Evolutionary conservation across 2,888 invertebrate genomes (phyloP).

Genomic region (Cryptocephalus primarius): DNA sequence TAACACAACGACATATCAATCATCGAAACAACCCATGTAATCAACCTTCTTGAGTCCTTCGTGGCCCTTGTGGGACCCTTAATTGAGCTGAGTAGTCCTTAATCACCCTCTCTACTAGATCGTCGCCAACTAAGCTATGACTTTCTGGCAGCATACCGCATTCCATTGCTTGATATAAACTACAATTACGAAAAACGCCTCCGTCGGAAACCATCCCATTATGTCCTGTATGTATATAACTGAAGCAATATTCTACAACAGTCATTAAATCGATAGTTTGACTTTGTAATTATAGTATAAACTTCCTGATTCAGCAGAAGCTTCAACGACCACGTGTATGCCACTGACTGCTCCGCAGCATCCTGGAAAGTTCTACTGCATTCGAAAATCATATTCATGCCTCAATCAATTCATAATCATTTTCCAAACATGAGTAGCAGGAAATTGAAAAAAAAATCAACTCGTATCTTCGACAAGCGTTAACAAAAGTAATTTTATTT

Average conservation of each 20-base stretch:
- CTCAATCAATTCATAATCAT: not conserved
- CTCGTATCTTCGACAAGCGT: not conserved
- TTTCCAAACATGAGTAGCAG: not conserved
- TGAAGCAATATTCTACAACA: not conserved
- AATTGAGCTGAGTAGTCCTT: no score
- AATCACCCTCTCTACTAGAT: no score
- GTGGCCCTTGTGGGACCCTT: no score
- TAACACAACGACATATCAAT: no score
- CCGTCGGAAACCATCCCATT: slow-evolving; percentile 14
- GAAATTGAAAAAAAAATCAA: not conserved
- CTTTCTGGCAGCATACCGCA: slow-evolving; percentile 6
- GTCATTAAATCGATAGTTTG: not conserved
- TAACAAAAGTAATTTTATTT: not conserved
- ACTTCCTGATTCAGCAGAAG: not conserved
- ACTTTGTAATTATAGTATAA: not conserved
- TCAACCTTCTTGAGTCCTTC: no score
- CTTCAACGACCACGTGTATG: not conserved
- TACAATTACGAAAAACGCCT: slow-evolving; percentile 10
- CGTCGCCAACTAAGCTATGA: slow-evolving; percentile 15
- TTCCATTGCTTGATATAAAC: slow-evolving; percentile 6
- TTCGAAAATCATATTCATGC: no score
- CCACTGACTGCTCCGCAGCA: not conserved
- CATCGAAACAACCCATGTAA: no score
- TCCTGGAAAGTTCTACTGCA: not conserved
- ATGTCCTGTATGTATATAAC: slow-evolving; percentile 12